Percentiles rank a stretch among this genome's conserved stretches.
phyloP scores from a whole-genome alignment of 2,797 vertebrate species.

The Rhincodon typus region DNA sequence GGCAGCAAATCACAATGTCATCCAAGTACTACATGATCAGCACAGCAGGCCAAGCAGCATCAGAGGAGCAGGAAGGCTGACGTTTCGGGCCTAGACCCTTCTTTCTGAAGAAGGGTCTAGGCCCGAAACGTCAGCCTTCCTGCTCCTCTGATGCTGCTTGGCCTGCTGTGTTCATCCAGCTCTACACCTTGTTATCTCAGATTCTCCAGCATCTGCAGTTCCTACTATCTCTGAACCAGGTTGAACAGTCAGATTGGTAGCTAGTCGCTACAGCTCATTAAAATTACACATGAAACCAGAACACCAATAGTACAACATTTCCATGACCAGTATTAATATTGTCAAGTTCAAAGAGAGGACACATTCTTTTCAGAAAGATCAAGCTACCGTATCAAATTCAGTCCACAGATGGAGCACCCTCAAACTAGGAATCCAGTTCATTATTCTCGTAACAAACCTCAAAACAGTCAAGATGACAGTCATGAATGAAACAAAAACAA shows the following conservation, averaged over 20 bases:
- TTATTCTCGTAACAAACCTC: background rate
- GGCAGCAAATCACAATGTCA: background rate
- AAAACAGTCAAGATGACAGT: too few species aligned
- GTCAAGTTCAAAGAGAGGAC: background rate
- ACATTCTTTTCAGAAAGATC: background rate
- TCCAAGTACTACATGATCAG: background rate
- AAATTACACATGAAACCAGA: background rate
- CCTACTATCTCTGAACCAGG: too few species aligned
- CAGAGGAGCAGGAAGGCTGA: too few species aligned
- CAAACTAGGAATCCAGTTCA: background rate
- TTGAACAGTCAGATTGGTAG: background rate
- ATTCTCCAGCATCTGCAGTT: too few species aligned
- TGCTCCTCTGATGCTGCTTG: too few species aligned
- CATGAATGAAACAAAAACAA: too few species aligned
- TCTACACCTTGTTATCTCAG: too few species aligned
- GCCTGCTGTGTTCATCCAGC: too few species aligned
- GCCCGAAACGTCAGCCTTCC: too few species aligned
- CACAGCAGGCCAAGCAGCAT: too few species aligned
- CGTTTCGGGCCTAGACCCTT: too few species aligned
- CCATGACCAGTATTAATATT: background rate
- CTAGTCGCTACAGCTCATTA: background rate
- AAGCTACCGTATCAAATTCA: background rate
- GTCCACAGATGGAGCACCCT: background rate
- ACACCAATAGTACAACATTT: background rate
- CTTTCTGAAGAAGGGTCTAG: too few species aligned